Conservation (phyloP, 1,140 invertebrate species). For the Drosophila subobscura region DNA sequence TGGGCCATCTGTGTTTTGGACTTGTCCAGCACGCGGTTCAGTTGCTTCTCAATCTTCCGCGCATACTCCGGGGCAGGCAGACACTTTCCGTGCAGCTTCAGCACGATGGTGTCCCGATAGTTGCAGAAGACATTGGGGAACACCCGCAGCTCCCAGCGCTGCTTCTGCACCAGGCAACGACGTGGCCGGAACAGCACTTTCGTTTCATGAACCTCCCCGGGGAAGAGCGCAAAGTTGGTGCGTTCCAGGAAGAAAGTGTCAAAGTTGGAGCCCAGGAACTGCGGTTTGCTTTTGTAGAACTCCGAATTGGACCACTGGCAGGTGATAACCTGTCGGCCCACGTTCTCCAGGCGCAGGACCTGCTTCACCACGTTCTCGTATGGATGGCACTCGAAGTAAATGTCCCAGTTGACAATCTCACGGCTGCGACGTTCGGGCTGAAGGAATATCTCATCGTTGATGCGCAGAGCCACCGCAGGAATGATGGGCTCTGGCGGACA, state of each 20-base stretch:
- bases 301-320: slow-evolving; percentile 41
- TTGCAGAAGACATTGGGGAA: slow-evolving; percentile 46
- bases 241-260: slow-evolving; percentile 47
- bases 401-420: not conserved
- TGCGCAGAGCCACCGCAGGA: slow-evolving; percentile 13
- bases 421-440: not conserved
- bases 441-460: slow-evolving; percentile 41
- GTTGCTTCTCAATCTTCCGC: slow-evolving; percentile 1
- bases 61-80: slow-evolving; percentile 40
- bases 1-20: slow-evolving; percentile 28
- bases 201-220: slow-evolving; percentile 45
- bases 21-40: slow-evolving; percentile 20
- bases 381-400: slow-evolving; percentile 56
- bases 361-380: slow-evolving; percentile 39
- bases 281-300: not conserved
- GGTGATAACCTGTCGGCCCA: slow-evolving; percentile 46
- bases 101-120: not conserved
- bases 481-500: not conserved
- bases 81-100: slow-evolving; percentile 48
- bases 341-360: slow-evolving; percentile 62
- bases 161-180: slow-evolving; percentile 8
- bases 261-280: not conserved
- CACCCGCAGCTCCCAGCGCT: slow-evolving; percentile 45
- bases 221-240: slow-evolving; percentile 25
- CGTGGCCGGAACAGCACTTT: slow-evolving; percentile 53